These are phyloP conservation scores for Trichonephila clavata DNA, from an alignment of 1,140 invertebrate genomes.

Conservation along the genomic window DNA sequence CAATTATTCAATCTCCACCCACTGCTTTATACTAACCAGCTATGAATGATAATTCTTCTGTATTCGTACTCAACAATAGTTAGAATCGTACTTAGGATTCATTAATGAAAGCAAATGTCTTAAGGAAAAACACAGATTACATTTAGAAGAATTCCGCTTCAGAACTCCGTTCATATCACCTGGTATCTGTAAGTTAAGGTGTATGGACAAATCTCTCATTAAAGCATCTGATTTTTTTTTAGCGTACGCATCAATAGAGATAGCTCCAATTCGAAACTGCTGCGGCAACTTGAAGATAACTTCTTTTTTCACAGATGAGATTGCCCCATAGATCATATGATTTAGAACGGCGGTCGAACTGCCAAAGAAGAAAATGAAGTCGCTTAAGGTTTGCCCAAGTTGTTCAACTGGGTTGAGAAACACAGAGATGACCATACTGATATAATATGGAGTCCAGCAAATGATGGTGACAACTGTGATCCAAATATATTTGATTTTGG, in stretches of 20 bases:
- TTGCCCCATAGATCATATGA: slow-evolving; percentile 93
- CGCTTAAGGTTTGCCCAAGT: slow-evolving; percentile 82
- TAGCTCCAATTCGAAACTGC: slow-evolving; percentile 23
- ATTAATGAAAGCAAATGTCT: too few species aligned
- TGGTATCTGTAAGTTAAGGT: background rate
- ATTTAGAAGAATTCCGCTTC: background rate
- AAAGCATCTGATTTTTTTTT: background rate
- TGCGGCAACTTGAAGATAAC: background rate
- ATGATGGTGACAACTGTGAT: slow-evolving; percentile 94
- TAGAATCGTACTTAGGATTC: too few species aligned
- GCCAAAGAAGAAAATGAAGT: slow-evolving; percentile 89
- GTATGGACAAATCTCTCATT: background rate
- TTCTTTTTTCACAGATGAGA: slow-evolving; percentile 84
- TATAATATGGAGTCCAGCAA: slow-evolving; percentile 99
- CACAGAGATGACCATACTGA: slow-evolving; percentile 91
- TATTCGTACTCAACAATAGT: too few species aligned
- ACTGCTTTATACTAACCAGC: too few species aligned
- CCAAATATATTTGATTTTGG: slow-evolving; percentile 90
- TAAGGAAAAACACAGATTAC: too few species aligned
- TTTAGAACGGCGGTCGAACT: slow-evolving; percentile 93
- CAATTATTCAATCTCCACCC: too few species aligned
- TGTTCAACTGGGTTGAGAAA: slow-evolving; percentile 87
- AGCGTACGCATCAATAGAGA: background rate
- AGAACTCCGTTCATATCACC: background rate
- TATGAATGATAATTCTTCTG: too few species aligned